Conservation (phyloP, 1,140 invertebrate genomes). For the Philotrypesis tridentata region DNA sequence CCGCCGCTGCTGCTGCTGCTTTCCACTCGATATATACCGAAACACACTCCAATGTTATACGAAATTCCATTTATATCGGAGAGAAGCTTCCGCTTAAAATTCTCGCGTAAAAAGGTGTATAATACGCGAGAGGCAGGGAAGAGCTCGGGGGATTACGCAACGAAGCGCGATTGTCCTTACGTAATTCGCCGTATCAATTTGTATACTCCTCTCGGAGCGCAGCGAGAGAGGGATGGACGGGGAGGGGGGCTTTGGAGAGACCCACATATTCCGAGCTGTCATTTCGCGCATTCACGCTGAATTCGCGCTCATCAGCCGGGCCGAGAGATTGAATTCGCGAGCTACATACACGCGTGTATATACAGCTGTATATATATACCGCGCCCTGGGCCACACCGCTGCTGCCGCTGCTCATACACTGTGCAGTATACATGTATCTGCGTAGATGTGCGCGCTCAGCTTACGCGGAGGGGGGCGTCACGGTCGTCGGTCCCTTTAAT, state of each 20-base stretch:
- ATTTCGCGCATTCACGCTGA: conserved; percentile 40
- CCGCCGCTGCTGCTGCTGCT: too few relatives aligned
- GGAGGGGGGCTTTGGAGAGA: background rate
- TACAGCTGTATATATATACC: too few relatives aligned
- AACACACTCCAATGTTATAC: background rate
- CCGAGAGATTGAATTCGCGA: conserved; percentile 40
- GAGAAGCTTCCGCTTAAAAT: background rate
- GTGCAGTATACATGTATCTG: too few relatives aligned
- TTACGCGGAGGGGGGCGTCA: conserved; percentile 20
- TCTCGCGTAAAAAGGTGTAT: background rate
- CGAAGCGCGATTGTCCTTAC: conserved; percentile 16
- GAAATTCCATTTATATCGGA: background rate
- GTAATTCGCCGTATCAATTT: conserved; percentile 38
- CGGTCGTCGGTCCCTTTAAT: conserved; percentile 45
- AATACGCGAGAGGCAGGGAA: background rate
- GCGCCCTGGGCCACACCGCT: background rate
- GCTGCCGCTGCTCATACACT: background rate
- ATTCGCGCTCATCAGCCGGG: conserved; percentile 36
- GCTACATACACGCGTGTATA: too few relatives aligned
- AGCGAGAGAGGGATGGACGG: background rate
- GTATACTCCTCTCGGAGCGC: background rate
- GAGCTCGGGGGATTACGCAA: background rate
- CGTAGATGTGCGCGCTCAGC: conserved; percentile 10
- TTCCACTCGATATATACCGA: background rate
- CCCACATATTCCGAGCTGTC: conserved; percentile 32